Evolutionary conservation across 2,888 invertebrate species (phyloP).

Genomic region (Ormyrus thymus): DNA sequence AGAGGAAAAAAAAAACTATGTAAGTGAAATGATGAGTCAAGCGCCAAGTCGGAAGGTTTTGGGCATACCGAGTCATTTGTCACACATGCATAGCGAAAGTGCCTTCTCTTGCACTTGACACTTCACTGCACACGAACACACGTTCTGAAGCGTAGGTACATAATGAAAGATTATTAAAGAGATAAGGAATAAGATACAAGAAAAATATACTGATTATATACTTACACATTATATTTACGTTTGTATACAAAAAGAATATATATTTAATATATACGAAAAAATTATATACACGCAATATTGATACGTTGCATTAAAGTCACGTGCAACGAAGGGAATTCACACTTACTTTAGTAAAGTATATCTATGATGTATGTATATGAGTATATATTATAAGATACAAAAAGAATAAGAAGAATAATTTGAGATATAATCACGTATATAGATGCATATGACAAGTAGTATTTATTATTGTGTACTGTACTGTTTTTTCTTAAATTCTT

Average conservation of each 20-base stretch:
- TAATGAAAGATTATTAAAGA: constrained; percentile 50
- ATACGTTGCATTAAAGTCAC: constrained; percentile 69
- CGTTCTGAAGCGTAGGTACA: constrained; percentile 52
- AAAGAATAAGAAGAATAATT: constrained; percentile 61
- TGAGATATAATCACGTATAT: constrained; percentile 63
- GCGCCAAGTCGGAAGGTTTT: constrained; percentile 58
- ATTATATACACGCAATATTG: constrained; percentile 57
- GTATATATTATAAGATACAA: constrained; percentile 56
- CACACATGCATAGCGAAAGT: constrained; percentile 70
- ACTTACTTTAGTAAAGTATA: constrained; percentile 63
- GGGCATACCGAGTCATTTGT: constrained; percentile 60
- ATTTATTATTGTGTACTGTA: constrained; percentile 74
- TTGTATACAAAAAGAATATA: constrained; percentile 55
- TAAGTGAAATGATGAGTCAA: constrained; percentile 48
- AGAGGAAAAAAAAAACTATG: constrained; percentile 36
- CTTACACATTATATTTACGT: constrained; percentile 57
- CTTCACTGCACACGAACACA: constrained; percentile 65
- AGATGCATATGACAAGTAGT: constrained; percentile 70
- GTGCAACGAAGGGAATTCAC: constrained; percentile 68
- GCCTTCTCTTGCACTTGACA: constrained; percentile 74
- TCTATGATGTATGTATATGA: constrained; percentile 61
- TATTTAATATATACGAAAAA: constrained; percentile 57
- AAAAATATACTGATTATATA: constrained; percentile 59
- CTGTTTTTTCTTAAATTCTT: constrained; percentile 68
- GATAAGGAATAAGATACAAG: constrained; percentile 51